A percentile compares a stretch with the other conserved stretches of the same genome.
These are phyloP conservation scores for Urosaurus nigricauda DNA, from an alignment of 2,797 vertebrate genomes.

Conservation along the genomic window DNA sequence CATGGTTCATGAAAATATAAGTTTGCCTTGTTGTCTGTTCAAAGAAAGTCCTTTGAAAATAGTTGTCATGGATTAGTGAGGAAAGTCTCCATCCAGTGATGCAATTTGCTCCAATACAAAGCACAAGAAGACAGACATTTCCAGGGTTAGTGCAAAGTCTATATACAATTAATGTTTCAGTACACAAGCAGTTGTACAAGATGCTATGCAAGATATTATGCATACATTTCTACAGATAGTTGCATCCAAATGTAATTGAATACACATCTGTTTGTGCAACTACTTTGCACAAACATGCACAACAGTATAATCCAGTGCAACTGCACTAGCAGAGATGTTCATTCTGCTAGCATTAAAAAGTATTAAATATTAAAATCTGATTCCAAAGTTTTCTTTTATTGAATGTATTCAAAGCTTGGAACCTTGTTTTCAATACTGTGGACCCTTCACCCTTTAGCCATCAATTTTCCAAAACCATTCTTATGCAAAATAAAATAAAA, in stretches of 20 bases:
- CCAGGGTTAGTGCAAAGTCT: neutral
- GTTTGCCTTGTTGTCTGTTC: neutral
- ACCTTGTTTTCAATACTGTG: neutral
- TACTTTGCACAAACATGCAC: too few relatives aligned
- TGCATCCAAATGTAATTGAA: too few relatives aligned
- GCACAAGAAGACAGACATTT: neutral
- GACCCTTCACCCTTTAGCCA: neutral
- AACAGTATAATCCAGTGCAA: too few relatives aligned
- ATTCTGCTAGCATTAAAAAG: too few relatives aligned
- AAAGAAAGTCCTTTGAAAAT: neutral
- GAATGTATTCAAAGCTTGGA: slow-evolving; percentile 1
- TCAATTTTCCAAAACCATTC: slow-evolving; percentile 36
- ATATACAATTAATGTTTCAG: too few relatives aligned
- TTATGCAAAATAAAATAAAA: neutral
- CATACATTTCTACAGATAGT: too few relatives aligned
- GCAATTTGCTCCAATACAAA: neutral
- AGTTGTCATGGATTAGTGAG: neutral
- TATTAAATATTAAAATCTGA: too few relatives aligned
- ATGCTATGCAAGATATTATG: too few relatives aligned
- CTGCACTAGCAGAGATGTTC: too few relatives aligned
- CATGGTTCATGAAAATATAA: neutral
- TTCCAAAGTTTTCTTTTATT: slow-evolving; percentile 41
- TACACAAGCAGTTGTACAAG: too few relatives aligned
- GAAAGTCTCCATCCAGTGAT: too few relatives aligned
- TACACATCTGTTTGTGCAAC: too few relatives aligned